Percentiles rank a stretch among this genome's conserved stretches.
Evolutionary conservation across 2,113 vertebrate species (phyloP).

Genomic region (Amphiprion ocellaris): DNA sequence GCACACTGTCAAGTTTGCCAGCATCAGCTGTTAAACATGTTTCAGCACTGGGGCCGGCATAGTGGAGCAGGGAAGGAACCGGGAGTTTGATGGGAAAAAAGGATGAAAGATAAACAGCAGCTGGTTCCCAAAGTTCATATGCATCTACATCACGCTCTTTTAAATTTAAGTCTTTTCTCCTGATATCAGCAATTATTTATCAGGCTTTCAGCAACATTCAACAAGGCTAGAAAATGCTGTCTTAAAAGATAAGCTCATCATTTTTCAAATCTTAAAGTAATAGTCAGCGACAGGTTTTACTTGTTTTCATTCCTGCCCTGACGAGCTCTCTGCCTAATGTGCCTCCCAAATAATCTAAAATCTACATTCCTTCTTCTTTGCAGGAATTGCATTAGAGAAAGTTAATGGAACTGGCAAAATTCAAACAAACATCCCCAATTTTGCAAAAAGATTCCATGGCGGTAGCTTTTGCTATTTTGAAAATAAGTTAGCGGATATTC

Average conservation of each 20-base stretch:
- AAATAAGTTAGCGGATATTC: no score
- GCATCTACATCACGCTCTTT: neutral
- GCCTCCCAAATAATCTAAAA: neutral
- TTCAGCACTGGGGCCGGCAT: slow-evolving; percentile 1
- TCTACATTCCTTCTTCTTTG: neutral
- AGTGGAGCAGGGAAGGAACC: slow-evolving; percentile 6
- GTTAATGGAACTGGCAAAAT: neutral
- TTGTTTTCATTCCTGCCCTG: no score
- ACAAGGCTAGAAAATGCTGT: neutral
- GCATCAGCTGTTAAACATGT: slow-evolving; percentile 69
- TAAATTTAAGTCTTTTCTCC: neutral
- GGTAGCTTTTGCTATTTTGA: no score
- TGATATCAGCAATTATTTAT: slow-evolving; percentile 13
- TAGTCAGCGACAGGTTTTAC: neutral
- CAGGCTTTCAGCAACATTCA: neutral
- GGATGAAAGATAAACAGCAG: slow-evolving; percentile 42
- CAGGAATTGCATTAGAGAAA: neutral
- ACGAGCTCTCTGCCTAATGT: neutral
- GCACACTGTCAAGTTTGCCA: slow-evolving; percentile 64
- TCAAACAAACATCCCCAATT: no score
- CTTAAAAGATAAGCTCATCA: neutral
- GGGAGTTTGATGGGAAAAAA: slow-evolving; percentile 10
- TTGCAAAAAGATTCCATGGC: no score
- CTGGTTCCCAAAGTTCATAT: slow-evolving; percentile 29
- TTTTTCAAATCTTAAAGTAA: neutral